phyloP scores from a whole-genome alignment of 1,140 invertebrate species.

The Drosophila rufa region DNA sequence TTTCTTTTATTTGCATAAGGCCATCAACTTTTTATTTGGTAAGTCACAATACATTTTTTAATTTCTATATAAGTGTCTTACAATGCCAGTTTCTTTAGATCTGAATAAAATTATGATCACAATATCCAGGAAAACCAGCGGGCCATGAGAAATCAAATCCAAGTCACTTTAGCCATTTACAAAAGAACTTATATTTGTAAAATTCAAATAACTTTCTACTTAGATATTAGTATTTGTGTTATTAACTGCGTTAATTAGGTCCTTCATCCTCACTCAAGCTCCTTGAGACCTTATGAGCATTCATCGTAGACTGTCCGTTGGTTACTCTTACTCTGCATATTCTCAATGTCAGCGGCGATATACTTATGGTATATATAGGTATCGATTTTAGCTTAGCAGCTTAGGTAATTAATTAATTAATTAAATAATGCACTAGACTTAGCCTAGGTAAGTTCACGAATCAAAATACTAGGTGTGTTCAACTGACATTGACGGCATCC shows the following conservation, averaged over 20 bases:
- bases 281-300: slow-evolving; percentile 66
- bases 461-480: slow-evolving; percentile 54
- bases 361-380: slow-evolving; percentile 29
- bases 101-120: slow-evolving; percentile 4
- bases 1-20: neutral
- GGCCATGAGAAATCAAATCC: slow-evolving; percentile 28
- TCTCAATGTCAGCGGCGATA: slow-evolving; percentile 27
- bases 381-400: slow-evolving; percentile 44
- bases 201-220: slow-evolving; percentile 74
- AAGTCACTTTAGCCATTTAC: slow-evolving; percentile 40
- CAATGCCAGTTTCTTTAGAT: neutral
- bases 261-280: slow-evolving; percentile 52
- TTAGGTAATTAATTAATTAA: slow-evolving; percentile 35
- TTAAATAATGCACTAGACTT: slow-evolving; percentile 63
- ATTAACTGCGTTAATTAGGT: slow-evolving; percentile 59
- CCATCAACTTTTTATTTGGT: slow-evolving; percentile 12
- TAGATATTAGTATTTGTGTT: slow-evolving; percentile 61
- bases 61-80: neutral
- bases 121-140: slow-evolving; percentile 9
- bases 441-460: slow-evolving; percentile 44
- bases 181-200: slow-evolving; percentile 70
- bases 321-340: slow-evolving; percentile 5
- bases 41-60: slow-evolving; percentile 7
- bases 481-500: slow-evolving; percentile 61
- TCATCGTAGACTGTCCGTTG: slow-evolving; percentile 48